Evolutionary conservation across 2,888 invertebrate species (phyloP), one percentile per base, ranked within the genome.

Genomic region (Cheilosia vernalis): DNA sequence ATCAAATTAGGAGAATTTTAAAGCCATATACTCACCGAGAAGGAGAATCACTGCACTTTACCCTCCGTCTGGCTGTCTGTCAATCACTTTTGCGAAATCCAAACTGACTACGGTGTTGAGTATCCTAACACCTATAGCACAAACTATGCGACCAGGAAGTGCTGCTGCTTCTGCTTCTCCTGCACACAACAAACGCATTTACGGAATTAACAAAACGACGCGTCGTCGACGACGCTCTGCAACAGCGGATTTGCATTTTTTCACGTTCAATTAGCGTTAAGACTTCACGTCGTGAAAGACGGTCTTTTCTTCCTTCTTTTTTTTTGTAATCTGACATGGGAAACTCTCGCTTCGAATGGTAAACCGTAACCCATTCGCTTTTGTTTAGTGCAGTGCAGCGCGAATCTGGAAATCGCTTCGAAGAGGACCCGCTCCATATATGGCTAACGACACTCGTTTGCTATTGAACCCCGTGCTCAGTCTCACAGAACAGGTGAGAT

Each of bases 241-340:
- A 84, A 84, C 69, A 76, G 60, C 66, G 66, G 80, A 85, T 85
- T 85, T 85, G 81, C 85, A 85, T 85, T 81, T 85, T 37, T 85
- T 85, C 85, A 85, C 85, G 85, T 85, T 85, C 85, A 85, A 85
- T 85, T 85, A 85, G 85, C 85, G 76, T 63, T 77, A 77, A 81
- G 85, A 85, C 76, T 80, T 19, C 13, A 19, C 61, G 63, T 70
- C 63, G 72, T 66, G 64, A 74, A 79, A 84, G 70, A 84, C 79
- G 53, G 60, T 69, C 33, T 21, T 70, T 37, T 51, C 5, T 49
- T 4, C 17, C 3, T 49, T 2, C 13, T 49, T 19, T 49, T 7
- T 44, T 44, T 30, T 6, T 67, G 33, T 61, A 58, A 27, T 21
- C 55, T 51, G 78, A 47, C 67, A 67, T 79, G 63, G 53, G 55